Conservation (phyloP, 2,797 vertebrate species). For the Toxotes lorentzi region DNA sequence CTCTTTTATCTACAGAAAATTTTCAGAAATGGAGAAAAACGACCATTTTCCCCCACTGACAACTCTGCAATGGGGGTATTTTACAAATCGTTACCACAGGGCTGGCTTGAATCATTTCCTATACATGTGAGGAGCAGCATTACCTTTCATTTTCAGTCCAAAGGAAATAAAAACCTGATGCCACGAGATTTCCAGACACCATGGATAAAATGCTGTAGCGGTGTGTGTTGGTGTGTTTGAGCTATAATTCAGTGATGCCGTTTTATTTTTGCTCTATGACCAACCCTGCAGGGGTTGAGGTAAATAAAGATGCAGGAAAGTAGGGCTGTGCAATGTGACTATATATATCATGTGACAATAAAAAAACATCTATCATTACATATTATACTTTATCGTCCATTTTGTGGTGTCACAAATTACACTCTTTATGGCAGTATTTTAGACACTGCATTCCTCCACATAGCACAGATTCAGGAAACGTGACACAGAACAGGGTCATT, state of each 20-base stretch:
- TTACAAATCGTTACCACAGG: constrained; percentile 56
- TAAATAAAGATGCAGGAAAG: constrained; percentile 34
- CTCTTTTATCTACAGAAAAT: constrained; percentile 45
- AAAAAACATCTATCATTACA: too few relatives aligned
- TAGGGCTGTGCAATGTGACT: too few relatives aligned
- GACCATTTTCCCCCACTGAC: constrained; percentile 36
- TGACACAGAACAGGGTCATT: too few relatives aligned
- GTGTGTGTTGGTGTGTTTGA: constrained; percentile 40
- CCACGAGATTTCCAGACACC: constrained; percentile 23
- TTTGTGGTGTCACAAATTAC: too few relatives aligned
- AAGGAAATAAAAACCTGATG: constrained; percentile 35
- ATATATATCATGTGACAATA: too few relatives aligned
- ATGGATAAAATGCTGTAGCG: constrained; percentile 24
- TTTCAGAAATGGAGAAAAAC: constrained; percentile 52
- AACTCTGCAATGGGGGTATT: constrained; percentile 36
- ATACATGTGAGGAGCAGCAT: constrained; percentile 12
- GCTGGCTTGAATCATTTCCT: constrained; percentile 36
- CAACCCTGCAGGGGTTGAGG: constrained; percentile 31
- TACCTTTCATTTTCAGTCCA: constrained; percentile 45
- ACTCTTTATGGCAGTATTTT: too few relatives aligned
- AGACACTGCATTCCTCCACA: too few relatives aligned
- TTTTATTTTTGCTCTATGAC: constrained; percentile 39
- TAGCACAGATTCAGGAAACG: too few relatives aligned
- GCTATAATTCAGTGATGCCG: constrained; percentile 19
- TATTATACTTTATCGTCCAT: too few relatives aligned